Percentiles rank a stretch among this genome's conserved stretches.
Evolutionary conservation across 2,888 invertebrate genomes (phyloP).

Genomic region (Limnephilus lunatus): DNA sequence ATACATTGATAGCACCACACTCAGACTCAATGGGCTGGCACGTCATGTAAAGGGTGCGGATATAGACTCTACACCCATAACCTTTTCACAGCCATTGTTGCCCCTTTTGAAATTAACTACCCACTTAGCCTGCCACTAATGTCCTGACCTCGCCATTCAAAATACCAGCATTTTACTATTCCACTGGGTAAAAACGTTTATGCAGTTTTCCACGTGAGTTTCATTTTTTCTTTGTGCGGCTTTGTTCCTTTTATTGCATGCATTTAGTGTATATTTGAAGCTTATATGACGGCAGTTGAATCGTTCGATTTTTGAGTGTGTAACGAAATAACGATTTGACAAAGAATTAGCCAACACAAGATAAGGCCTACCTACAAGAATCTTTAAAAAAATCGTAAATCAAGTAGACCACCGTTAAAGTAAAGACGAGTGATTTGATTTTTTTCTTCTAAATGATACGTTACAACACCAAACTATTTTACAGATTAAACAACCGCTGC

Average conservation of each 20-base stretch:
- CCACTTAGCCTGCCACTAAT: constrained; percentile 46
- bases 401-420: too few species aligned
- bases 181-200: not conserved
- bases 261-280: not conserved
- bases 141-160: constrained; percentile 21
- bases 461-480: too few species aligned
- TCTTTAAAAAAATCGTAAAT: too few species aligned
- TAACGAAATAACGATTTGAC: not conserved
- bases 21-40: constrained; percentile 34
- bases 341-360: not conserved
- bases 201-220: not conserved
- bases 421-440: too few species aligned
- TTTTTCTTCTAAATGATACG: too few species aligned
- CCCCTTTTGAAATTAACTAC: constrained; percentile 40
- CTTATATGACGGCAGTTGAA: not conserved
- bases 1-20: constrained; percentile 40
- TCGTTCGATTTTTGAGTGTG: constrained; percentile 26
- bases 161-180: not conserved
- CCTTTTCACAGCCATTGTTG: constrained; percentile 28
- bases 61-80: not conserved
- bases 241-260: not conserved
- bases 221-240: not conserved
- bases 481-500: too few species aligned
- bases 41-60: constrained; percentile 38
- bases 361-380: not conserved